Conservation (phyloP, 2,797 vertebrate species). For the Microctenopoma steveboyesi region DNA sequence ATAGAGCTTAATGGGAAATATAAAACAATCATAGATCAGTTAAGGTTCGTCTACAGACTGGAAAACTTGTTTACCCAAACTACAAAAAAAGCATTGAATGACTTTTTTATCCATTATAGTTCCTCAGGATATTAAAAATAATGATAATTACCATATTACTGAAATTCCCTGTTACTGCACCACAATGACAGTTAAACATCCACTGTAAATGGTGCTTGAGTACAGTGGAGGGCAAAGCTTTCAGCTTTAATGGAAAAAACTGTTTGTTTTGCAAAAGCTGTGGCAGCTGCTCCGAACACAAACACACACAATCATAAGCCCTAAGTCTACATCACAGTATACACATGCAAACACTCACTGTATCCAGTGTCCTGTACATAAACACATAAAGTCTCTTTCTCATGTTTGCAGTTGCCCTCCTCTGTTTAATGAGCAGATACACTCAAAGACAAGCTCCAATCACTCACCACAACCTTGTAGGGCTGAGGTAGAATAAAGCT, state of each 20-base stretch:
- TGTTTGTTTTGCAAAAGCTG: constrained; percentile 69
- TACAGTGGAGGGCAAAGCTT: constrained; percentile 26
- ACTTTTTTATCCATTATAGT: not conserved
- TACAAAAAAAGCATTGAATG: not conserved
- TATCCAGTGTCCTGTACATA: constrained; percentile 3
- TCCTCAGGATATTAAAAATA: not conserved
- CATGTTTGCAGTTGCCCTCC: not conserved
- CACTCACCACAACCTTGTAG: constrained; percentile 8
- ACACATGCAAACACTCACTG: constrained; percentile 25
- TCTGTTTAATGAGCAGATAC: constrained; percentile 25
- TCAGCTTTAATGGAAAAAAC: constrained; percentile 29
- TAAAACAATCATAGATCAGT: not conserved
- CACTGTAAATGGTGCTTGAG: constrained; percentile 15
- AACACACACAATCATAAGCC: constrained; percentile 27
- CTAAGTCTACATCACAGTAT: constrained; percentile 8
- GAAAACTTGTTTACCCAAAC: not conserved
- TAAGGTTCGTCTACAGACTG: not conserved
- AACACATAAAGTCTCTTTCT: not conserved
- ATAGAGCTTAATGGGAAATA: not conserved
- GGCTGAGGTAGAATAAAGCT: constrained; percentile 42
- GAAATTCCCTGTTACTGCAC: not conserved
- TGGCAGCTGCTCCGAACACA: constrained; percentile 47
- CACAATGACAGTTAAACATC: not conserved
- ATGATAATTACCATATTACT: not conserved
- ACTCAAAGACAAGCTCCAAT: not conserved